Evolutionary conservation across 2,797 vertebrate species (phyloP).

Genomic region (Tympanoctomys barrerae): DNA sequence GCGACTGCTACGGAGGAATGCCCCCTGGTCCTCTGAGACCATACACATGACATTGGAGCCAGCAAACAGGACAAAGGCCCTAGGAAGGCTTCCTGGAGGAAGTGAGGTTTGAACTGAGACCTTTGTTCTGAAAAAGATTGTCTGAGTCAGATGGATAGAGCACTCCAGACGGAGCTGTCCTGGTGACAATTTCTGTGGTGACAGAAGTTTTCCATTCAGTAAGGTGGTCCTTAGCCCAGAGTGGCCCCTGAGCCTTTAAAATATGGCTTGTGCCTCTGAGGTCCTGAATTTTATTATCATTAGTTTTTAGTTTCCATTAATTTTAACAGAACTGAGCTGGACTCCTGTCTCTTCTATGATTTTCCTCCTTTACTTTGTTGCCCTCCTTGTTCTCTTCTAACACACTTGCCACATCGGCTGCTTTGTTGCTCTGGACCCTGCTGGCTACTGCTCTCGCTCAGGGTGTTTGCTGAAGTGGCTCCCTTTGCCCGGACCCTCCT

Average conservation of each 20-base stretch:
- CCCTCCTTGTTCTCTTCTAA: neutral
- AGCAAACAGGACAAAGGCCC: neutral
- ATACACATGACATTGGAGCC: neutral
- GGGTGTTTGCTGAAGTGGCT: neutral
- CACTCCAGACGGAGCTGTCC: neutral
- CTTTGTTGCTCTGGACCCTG: neutral
- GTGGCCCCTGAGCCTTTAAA: neutral
- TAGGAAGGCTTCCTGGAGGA: conserved; percentile 62
- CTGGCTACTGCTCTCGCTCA: neutral
- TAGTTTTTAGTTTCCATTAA: conserved; percentile 6
- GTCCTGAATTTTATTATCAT: neutral
- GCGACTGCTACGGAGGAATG: neutral
- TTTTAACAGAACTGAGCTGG: neutral
- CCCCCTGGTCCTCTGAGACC: neutral
- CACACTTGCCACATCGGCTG: neutral
- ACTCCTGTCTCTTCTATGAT: neutral
- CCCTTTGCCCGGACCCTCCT: neutral
- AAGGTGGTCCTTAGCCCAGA: neutral
- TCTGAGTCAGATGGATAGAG: neutral
- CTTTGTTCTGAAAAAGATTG: neutral
- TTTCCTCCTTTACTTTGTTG: neutral
- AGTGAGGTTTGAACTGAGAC: neutral
- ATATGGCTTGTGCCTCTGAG: neutral
- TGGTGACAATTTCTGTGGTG: neutral
- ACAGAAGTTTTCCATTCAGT: neutral